These are phyloP conservation scores for Pituophis catenifer DNA, from an alignment of 2,113 vertebrate genomes.

Conservation along the genomic window DNA sequence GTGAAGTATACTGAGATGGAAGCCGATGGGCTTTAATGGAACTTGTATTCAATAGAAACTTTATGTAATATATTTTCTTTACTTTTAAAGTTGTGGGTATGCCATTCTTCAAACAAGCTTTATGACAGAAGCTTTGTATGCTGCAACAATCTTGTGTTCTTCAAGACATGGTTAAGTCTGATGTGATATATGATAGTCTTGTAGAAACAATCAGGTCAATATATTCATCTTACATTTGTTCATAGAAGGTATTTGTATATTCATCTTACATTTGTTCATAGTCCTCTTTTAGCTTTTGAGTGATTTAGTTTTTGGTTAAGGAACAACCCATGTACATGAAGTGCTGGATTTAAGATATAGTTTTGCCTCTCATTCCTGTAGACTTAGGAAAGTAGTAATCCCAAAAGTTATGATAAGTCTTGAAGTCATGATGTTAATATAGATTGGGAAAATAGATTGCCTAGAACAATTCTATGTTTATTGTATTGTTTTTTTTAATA, in stretches of 20 bases:
- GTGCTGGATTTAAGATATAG: not conserved
- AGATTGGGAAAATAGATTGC: not conserved
- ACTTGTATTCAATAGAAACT: not conserved
- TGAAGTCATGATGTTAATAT: not conserved
- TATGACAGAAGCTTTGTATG: not conserved
- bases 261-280: not conserved
- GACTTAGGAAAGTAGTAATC: not conserved
- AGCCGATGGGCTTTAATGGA: not conserved
- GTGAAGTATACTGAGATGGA: constrained; percentile 19
- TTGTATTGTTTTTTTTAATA: not conserved
- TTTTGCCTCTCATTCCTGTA: not conserved
- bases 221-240: not conserved
- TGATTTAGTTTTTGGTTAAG: not conserved
- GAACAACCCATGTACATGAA: not conserved
- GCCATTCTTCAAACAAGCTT: not conserved
- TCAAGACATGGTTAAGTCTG: not conserved
- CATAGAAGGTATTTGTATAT: not conserved
- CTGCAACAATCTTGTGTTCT: not conserved
- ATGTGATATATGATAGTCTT: not conserved
- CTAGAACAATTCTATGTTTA: not conserved
- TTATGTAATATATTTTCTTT: not conserved
- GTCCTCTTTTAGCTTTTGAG: not conserved
- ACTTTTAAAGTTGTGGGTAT: not conserved
- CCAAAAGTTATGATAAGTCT: not conserved
- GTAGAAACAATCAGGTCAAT: not conserved